phyloP scores from a whole-genome alignment of 2,113 vertebrate genomes.

The Petroica traversi region DNA sequence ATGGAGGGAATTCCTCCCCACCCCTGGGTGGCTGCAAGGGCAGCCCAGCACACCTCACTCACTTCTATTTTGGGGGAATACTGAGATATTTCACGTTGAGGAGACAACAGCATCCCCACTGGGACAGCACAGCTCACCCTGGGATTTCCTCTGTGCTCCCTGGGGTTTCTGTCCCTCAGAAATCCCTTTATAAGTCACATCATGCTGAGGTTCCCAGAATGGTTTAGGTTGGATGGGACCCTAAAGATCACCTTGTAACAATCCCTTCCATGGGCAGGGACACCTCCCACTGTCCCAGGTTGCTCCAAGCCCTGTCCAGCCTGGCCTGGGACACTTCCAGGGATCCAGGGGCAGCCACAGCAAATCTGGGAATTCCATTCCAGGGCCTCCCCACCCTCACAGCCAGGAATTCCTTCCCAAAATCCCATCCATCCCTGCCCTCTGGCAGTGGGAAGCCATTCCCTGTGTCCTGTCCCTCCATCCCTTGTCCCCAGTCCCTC shows the following conservation, averaged over 20 bases:
- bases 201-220: rapidly evolving
- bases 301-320: rapidly evolving
- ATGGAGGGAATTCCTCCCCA: rapidly evolving
- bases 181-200: rapidly evolving
- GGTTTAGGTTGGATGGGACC: neutral
- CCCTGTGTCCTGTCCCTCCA: neutral
- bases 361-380: rapidly evolving
- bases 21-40: neutral
- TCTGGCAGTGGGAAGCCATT: neutral
- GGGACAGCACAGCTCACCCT: neutral
- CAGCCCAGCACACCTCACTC: rapidly evolving
- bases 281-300: rapidly evolving
- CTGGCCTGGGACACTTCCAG: neutral
- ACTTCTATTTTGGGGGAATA: rapidly evolving
- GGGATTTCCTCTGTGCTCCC: neutral
- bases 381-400: rapidly evolving
- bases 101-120: rapidly evolving
- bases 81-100: rapidly evolving
- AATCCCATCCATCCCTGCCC: rapidly evolving
- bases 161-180: neutral
- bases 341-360: neutral
- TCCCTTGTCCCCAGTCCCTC: neutral
- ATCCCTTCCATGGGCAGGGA: too few relatives aligned
- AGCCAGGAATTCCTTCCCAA: rapidly evolving
- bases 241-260: neutral